These are phyloP conservation scores for Oscheius sp. DNA, from an alignment of 2,888 invertebrate species.

Conservation along the genomic window DNA sequence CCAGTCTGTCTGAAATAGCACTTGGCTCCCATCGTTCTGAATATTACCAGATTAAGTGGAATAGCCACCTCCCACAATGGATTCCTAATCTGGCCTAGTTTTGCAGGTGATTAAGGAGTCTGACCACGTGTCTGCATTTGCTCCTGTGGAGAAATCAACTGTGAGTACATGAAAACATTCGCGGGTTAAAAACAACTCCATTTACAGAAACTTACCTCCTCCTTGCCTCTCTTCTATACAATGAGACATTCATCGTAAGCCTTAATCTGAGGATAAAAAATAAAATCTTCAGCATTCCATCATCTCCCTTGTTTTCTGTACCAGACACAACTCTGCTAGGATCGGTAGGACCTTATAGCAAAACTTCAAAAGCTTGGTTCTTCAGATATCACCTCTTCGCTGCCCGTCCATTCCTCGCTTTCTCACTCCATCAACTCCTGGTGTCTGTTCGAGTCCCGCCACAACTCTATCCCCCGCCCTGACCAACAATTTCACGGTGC, in stretches of 20 bases:
- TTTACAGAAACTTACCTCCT: slow-evolving; percentile 1
- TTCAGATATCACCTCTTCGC: slow-evolving; percentile 6
- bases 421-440: slow-evolving; percentile 27
- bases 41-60: too few relatives aligned
- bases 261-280: not conserved
- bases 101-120: slow-evolving; percentile 6
- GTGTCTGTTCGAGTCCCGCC: slow-evolving; percentile 19
- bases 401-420: slow-evolving; percentile 33
- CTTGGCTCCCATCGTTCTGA: too few relatives aligned
- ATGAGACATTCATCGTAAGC: slow-evolving; percentile 17
- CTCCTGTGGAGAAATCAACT: slow-evolving; percentile 22
- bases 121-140: slow-evolving; percentile 3
- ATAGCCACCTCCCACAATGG: too few relatives aligned
- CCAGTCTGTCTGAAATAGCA: too few relatives aligned
- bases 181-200: not conserved
- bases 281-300: slow-evolving; percentile 11
- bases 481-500: slow-evolving; percentile 18
- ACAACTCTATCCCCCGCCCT: slow-evolving; percentile 27
- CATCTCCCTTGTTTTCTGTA: slow-evolving; percentile 14
- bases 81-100: not conserved
- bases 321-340: slow-evolving; percentile 5
- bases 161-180: not conserved
- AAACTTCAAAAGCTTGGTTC: not conserved
- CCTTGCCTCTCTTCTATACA: slow-evolving; percentile 4
- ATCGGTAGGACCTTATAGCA: not conserved